Evolutionary conservation across 1,140 invertebrate species (phyloP), one percentile per base, ranked within the genome.

Genomic region (Diorhabda carinulata): DNA sequence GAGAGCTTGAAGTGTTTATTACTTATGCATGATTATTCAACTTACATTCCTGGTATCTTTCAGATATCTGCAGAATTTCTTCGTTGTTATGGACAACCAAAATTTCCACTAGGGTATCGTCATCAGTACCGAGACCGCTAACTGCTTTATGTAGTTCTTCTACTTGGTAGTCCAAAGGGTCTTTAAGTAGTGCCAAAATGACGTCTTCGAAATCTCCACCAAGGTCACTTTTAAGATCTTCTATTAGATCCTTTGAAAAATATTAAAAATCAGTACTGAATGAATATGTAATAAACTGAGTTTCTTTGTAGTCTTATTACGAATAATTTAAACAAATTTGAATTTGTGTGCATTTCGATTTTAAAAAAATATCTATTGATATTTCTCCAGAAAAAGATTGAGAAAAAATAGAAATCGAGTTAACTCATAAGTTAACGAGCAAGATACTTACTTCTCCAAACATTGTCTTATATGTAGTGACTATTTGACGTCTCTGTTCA

Each of bases 201-300:
- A 96, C 83, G 72, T 95, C 90, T 80, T 98, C 93, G 77, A 97
- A 96, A 77, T 96, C 93, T 25, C 96, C 96, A 74, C 89, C 90
- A 5, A 95, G 85, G 81, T 98, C 96, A 69, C 91, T 93, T 79
- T 96, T 95, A 70, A 98, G 83, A 74, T 97, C 93, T 70, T 91
- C 90, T 59, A 95, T 87, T 47, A 98, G 82, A 82, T 97, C 94
- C 91, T 96, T 52, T 8, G 4, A 42, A 40, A 56, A 66, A 43
- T 45, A 4, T 6, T 58, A 25, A 43, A 45, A 64, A 25, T 52
- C 7, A 40, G 2, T n/a, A 52, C n/a, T 52, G 47, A 52, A 52
- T 25, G 25, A 25, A 25, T 25, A 25, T 25, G 25, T 1, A 25
- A 25, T 25, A 25, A 25, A 25, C 25, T 25, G 25, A 25, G 25